Evolutionary conservation across 2,113 vertebrate species (phyloP), one percentile per base, ranked within the genome.

Genomic region (Muntiacus reevesi): DNA sequence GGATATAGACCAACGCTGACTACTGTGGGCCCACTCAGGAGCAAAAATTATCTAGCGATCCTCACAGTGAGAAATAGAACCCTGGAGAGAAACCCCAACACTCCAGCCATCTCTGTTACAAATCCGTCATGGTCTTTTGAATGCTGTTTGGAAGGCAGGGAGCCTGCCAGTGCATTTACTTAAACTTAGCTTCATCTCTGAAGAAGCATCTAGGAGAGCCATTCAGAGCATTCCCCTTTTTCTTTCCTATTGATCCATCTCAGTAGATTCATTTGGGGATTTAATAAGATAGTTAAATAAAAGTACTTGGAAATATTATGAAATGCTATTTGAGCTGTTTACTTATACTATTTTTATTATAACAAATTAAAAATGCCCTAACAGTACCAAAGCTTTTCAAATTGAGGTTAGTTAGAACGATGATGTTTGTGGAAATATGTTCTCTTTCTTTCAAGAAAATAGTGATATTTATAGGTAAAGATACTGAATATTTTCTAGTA

Each of bases 41-140:
- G 92, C 43, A 95, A 98, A 97, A 97, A 96, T 95, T 96, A 97
- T 96, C 97, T 82, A 97, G 93, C 85, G 62, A 52, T 97, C 90
- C 91, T 94, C 82, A 30, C 92, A 96, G 87, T 54, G 36, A 89
- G 89, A 85, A 94, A 87, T 6, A 91, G 67, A 96, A 95, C 83
- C 93, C 94, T 96, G 88, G 57, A 96, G 92, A 96, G 97, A 85
- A 90, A 91, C 23, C 78, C 50, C 64, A 95, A 43, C 76, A 54
- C 87, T 98, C 83, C 60, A 88, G 55, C 67, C 30, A 23, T 94
- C 84, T 97, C 87, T n/a, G 40, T 97, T 93, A 93, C 92, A 96
- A 96, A 97, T 96, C n/a, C 50, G 54, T 96, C 95, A 57, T 55
- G 67, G 55, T 96, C 85, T 91, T 88, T 86, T 87, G 60, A 89